phyloP scores from a whole-genome alignment of 2,113 vertebrate species.

The Antechinus flavipes region DNA sequence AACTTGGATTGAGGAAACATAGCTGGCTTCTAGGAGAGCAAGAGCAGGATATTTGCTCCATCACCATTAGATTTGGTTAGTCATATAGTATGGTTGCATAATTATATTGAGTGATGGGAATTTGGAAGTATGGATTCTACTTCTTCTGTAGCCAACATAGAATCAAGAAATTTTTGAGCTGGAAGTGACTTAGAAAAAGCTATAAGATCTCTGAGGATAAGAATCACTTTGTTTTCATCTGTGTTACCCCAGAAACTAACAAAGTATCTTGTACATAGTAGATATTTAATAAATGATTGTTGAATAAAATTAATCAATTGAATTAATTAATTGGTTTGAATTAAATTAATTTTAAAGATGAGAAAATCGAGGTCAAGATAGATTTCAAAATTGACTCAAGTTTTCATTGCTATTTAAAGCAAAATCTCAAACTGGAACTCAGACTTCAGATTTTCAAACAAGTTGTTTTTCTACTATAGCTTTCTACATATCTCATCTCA shows the following conservation, averaged over 20 bases:
- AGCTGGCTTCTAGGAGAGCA: no score
- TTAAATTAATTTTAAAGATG: not conserved
- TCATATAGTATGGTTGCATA: not conserved
- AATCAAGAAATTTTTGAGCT: not conserved
- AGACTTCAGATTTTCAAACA: not conserved
- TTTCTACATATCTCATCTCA: not conserved
- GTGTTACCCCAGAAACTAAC: not conserved
- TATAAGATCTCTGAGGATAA: not conserved
- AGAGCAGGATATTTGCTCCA: not conserved
- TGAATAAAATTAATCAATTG: not conserved
- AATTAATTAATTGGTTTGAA: not conserved
- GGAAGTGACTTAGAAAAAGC: not conserved
- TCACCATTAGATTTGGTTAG: not conserved
- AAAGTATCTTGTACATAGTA: not conserved
- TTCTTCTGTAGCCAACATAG: not conserved
- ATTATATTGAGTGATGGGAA: not conserved
- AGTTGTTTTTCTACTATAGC: not conserved
- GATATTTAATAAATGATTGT: not conserved
- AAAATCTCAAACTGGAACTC: not conserved
- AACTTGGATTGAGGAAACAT: no score
- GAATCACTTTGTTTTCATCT: not conserved
- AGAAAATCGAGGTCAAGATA: not conserved
- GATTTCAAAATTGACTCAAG: not conserved
- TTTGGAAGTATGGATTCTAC: not conserved
- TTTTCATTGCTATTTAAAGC: not conserved